Conservation (phyloP, 1,140 invertebrate species). For the Mercenaria mercenaria region DNA sequence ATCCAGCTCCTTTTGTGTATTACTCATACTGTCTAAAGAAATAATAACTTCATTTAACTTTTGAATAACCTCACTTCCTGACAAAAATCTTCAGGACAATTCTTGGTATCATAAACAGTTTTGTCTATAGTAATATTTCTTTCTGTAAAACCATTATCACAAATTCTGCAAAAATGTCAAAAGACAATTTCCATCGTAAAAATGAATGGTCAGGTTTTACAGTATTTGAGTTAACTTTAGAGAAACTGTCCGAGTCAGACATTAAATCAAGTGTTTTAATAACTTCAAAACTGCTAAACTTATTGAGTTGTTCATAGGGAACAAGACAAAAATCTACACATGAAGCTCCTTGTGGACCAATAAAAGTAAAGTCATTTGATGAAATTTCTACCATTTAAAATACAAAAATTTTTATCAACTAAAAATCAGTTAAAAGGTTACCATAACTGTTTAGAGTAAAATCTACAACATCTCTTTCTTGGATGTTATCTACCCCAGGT, state of each 20-base stretch:
- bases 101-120: background rate
- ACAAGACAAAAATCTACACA: constrained; percentile 30
- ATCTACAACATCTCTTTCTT: constrained; percentile 3
- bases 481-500: background rate
- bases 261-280: background rate
- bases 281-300: background rate
- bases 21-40: background rate
- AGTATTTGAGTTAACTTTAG: background rate
- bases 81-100: constrained; percentile 8
- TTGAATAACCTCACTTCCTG: background rate
- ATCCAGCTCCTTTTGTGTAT: background rate
- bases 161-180: background rate
- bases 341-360: background rate
- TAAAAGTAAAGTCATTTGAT: constrained; percentile 21
- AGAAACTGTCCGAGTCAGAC: background rate
- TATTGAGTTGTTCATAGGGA: constrained; percentile 18
- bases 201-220: constrained; percentile 39
- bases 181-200: background rate
- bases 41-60: background rate
- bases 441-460: constrained; percentile 14
- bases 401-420: background rate
- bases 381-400: constrained; percentile 29
- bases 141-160: background rate
- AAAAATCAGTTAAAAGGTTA: constrained; percentile 8
- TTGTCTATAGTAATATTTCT: background rate